Percentiles rank a stretch among this genome's conserved stretches.
These are phyloP conservation scores for Xestia c-nigrum DNA, from an alignment of 2,888 invertebrate species.

Conservation along the genomic window DNA sequence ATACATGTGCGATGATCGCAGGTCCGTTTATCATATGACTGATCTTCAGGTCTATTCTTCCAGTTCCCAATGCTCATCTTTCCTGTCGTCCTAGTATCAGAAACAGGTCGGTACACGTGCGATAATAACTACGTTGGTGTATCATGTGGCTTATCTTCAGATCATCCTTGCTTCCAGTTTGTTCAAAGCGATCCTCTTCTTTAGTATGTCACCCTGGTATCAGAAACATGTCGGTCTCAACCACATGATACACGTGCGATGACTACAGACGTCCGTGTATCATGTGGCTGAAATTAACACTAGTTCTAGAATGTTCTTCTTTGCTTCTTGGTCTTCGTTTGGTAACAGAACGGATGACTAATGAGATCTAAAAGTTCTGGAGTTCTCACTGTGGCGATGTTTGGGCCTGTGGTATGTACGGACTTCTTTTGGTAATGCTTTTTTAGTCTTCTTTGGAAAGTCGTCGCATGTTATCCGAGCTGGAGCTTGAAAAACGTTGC, in stretches of 20 bases:
- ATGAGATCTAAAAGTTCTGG: not conserved
- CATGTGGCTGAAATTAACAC: slow-evolving; percentile 51
- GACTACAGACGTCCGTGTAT: slow-evolving; percentile 41
- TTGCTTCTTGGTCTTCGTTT: not conserved
- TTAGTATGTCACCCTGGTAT: not conserved
- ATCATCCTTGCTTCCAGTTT: too few relatives aligned
- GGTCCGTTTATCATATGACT: slow-evolving; percentile 56
- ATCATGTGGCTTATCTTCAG: too few relatives aligned
- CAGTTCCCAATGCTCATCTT: not conserved
- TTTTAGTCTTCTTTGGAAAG: not conserved
- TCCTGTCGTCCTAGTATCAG: not conserved
- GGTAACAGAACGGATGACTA: not conserved
- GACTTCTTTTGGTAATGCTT: not conserved
- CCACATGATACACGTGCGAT: slow-evolving; percentile 61
- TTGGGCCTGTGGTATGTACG: not conserved
- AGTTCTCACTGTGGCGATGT: not conserved
- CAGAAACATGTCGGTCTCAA: slow-evolving; percentile 28
- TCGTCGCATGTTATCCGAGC: not conserved
- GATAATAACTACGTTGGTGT: not conserved
- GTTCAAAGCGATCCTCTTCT: too few relatives aligned
- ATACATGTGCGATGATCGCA: slow-evolving; percentile 50
- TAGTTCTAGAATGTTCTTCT: slow-evolving; percentile 17
- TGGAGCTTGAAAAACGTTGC: not conserved
- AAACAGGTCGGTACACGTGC: slow-evolving; percentile 46
- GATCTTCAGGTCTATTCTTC: not conserved